Conservation (phyloP, 2,113 vertebrate genomes). For the Leptobrachium leishanense region DNA sequence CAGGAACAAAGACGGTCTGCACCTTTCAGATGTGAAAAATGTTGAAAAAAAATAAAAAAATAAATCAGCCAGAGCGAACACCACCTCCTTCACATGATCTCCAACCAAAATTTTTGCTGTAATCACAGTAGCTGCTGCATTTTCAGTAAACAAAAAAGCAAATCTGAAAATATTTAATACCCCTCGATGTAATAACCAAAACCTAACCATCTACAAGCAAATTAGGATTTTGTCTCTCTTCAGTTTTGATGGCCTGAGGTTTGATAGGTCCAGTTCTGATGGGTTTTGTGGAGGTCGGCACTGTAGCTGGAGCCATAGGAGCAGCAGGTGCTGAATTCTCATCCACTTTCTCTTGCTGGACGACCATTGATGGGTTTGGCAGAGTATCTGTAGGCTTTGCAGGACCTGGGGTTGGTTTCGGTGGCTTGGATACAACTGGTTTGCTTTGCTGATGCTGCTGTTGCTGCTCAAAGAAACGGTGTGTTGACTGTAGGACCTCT, state of each 20-base stretch:
- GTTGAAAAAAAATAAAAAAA: not conserved
- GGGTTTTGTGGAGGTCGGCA: slow-evolving; percentile 78
- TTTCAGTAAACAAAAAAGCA: slow-evolving; percentile 25
- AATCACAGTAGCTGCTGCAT: slow-evolving; percentile 18
- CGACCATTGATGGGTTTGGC: slow-evolving; percentile 71
- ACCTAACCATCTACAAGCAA: slow-evolving; percentile 51
- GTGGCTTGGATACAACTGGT: slow-evolving; percentile 78
- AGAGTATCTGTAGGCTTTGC: slow-evolving; percentile 73
- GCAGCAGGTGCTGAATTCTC: slow-evolving; percentile 69
- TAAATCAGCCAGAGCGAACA: slow-evolving; percentile 3
- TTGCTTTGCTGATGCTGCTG: slow-evolving; percentile 81
- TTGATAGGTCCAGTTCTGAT: slow-evolving; percentile 98
- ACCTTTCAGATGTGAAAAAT: slow-evolving; percentile 10
- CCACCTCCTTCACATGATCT: slow-evolving; percentile 6
- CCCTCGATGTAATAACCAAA: slow-evolving; percentile 16
- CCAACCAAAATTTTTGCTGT: slow-evolving; percentile 3
- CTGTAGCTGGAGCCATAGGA: slow-evolving; percentile 57
- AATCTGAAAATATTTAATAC: slow-evolving; percentile 11
- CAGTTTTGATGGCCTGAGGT: slow-evolving; percentile 96
- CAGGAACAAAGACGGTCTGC: not conserved
- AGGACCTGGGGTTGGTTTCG: slow-evolving; percentile 75
- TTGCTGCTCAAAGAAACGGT: slow-evolving; percentile 97
- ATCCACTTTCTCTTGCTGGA: slow-evolving; percentile 72
- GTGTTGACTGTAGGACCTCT: slow-evolving; percentile 97
- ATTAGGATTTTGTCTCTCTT: slow-evolving; percentile 92